Conservation (phyloP, 2,797 vertebrate genomes). For the Onychomys torridus region DNA sequence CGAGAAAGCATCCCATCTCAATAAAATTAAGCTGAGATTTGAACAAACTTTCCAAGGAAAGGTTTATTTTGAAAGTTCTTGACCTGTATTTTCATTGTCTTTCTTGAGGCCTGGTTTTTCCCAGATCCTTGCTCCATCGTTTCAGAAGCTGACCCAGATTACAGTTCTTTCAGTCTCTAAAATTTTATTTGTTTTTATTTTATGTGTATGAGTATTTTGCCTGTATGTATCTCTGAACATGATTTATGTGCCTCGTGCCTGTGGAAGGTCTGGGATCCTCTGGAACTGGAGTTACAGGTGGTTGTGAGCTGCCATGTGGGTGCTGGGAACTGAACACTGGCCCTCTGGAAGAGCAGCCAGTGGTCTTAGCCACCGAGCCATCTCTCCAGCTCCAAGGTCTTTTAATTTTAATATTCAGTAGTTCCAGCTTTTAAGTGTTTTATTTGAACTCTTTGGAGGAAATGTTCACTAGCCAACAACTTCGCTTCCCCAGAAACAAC, state of each 20-base stretch:
- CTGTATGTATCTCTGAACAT: neutral
- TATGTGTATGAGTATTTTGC: neutral
- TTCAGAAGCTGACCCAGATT: neutral
- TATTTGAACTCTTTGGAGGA: neutral
- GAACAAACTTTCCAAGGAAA: neutral
- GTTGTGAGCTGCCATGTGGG: neutral
- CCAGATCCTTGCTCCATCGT: neutral
- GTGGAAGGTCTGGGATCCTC: neutral
- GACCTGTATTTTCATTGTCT: neutral
- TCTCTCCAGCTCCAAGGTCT: neutral
- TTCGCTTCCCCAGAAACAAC: neutral
- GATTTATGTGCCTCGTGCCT: neutral
- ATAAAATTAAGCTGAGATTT: neutral
- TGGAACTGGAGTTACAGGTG: too few relatives aligned
- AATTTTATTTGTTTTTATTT: neutral
- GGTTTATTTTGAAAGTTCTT: neutral
- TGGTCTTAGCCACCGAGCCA: neutral
- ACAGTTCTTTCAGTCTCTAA: neutral
- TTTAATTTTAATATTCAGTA: neutral
- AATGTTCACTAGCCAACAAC: neutral
- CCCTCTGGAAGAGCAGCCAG: neutral
- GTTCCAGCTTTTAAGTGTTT: neutral
- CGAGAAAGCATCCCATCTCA: neutral
- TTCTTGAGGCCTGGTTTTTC: neutral
- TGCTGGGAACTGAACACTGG: neutral